Evolutionary conservation across 2,888 invertebrate species (phyloP).

Genomic region (Sinotaia quadrata): DNA sequence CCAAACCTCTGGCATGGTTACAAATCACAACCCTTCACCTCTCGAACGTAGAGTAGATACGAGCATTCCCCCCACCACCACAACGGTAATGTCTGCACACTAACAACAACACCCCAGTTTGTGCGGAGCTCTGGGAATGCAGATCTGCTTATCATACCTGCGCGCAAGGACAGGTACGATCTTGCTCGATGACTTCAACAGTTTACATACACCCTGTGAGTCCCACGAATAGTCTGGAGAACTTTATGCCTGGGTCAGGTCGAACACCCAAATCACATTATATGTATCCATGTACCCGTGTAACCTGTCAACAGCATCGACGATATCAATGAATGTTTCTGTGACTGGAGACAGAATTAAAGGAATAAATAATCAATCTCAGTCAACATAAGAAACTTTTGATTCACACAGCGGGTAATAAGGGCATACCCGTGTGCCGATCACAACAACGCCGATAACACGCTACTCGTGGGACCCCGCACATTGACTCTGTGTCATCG

Average conservation of each 20-base stretch:
- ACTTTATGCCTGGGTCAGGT: neutral
- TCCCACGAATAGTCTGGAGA: neutral
- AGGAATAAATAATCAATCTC: no score
- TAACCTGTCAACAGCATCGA: no score
- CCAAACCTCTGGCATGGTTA: no score
- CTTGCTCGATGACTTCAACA: conserved; percentile 19
- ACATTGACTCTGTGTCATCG: neutral
- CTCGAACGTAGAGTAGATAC: no score
- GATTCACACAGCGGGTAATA: conserved; percentile 2
- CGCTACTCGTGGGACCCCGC: conserved; percentile 9
- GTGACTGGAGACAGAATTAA: no score
- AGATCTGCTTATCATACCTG: conserved; percentile 23
- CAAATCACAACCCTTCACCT: no score
- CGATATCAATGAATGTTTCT: no score
- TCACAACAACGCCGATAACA: conserved; percentile 10
- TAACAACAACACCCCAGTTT: no score
- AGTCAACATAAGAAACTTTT: no score
- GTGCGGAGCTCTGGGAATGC: conserved; percentile 5
- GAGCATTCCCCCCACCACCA: no score
- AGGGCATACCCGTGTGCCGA: conserved; percentile 17
- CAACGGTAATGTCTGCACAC: conserved; percentile 4
- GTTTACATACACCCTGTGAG: conserved; percentile 10
- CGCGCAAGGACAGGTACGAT: conserved; percentile 28
- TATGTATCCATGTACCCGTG: no score
- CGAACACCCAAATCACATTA: neutral